A percentile compares a stretch with the other conserved stretches of the same genome.
Evolutionary conservation across 2,888 invertebrate genomes (phyloP).

Genomic region (Drosophila macrospina): DNA sequence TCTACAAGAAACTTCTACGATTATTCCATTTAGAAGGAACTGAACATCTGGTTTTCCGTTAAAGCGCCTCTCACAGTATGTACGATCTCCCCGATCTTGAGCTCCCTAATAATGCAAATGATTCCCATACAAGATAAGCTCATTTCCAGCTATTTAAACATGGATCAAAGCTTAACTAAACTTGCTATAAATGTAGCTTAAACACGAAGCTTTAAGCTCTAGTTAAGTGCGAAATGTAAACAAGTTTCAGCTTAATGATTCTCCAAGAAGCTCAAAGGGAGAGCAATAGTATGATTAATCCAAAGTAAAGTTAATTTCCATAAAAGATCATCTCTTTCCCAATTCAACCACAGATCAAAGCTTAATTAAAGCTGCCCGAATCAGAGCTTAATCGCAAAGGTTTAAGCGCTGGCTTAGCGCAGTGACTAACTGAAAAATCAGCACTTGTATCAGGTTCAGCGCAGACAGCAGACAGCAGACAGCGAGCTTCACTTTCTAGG

Average conservation of each 20-base stretch:
- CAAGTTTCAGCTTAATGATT: too few relatives aligned
- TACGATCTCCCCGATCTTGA: too few relatives aligned
- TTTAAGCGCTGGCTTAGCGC: constrained; percentile 4
- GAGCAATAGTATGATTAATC: too few relatives aligned
- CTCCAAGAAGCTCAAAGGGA: too few relatives aligned
- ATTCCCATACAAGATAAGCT: too few relatives aligned
- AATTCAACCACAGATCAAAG: constrained; percentile 3
- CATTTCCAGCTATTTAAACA: too few relatives aligned
- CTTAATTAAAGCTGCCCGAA: neutral
- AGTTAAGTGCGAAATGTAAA: neutral
- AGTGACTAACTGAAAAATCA: neutral
- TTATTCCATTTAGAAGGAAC: too few relatives aligned
- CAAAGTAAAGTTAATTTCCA: too few relatives aligned
- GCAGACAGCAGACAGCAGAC: neutral
- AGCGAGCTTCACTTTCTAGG: constrained; percentile 13
- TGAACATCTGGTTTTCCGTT: too few relatives aligned
- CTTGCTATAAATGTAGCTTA: neutral
- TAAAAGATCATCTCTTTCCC: neutral
- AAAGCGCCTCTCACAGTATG: too few relatives aligned
- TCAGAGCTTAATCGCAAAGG: neutral
- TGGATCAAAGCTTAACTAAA: constrained; percentile 8
- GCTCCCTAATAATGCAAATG: too few relatives aligned
- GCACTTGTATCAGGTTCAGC: neutral
- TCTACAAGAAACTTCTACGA: too few relatives aligned
- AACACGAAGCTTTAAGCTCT: constrained; percentile 12